Conservation (phyloP, 2,888 invertebrate genomes). For the Caenorhabditis angaria region DNA sequence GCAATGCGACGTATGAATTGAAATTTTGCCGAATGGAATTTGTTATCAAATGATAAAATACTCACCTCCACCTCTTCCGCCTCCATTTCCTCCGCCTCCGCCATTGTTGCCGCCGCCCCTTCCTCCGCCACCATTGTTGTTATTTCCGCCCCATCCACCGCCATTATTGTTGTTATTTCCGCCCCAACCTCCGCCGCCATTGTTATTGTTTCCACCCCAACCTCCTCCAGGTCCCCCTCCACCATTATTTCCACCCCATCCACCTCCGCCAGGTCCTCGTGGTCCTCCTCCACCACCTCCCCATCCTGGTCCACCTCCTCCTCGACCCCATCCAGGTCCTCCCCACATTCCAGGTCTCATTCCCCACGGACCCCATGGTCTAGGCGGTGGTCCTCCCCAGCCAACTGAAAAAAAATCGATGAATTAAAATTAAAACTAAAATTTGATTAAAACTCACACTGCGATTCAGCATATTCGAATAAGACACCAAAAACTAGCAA, state of each 20-base stretch:
- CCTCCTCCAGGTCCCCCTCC: slow-evolving; percentile 23
- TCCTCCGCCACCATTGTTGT: slow-evolving; percentile 17
- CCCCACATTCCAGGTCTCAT: slow-evolving; percentile 16
- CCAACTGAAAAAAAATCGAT: slow-evolving; percentile 21
- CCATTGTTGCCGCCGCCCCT: slow-evolving; percentile 14
- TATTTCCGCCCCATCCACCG: slow-evolving; percentile 20
- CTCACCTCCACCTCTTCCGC: slow-evolving; percentile 18
- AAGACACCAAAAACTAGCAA: background rate
- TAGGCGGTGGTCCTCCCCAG: slow-evolving; percentile 26
- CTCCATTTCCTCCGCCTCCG: slow-evolving; percentile 10
- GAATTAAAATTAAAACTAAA: background rate
- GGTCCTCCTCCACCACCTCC: slow-evolving; percentile 2
- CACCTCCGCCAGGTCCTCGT: slow-evolving; percentile 19
- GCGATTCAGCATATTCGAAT: background rate
- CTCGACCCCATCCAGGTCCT: slow-evolving; percentile 17
- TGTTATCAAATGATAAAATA: too few species aligned
- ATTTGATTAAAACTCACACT: background rate
- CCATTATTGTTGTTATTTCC: slow-evolving; percentile 11
- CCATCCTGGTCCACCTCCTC: background rate
- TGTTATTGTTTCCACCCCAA: background rate
- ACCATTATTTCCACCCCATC: slow-evolving; percentile 11
- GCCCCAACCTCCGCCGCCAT: slow-evolving; percentile 6
- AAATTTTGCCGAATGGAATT: too few species aligned
- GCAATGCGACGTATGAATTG: too few species aligned
- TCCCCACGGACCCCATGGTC: slow-evolving; percentile 19